phyloP scores from a whole-genome alignment of 2,113 vertebrate species.

The Kryptolebias marmoratus region DNA sequence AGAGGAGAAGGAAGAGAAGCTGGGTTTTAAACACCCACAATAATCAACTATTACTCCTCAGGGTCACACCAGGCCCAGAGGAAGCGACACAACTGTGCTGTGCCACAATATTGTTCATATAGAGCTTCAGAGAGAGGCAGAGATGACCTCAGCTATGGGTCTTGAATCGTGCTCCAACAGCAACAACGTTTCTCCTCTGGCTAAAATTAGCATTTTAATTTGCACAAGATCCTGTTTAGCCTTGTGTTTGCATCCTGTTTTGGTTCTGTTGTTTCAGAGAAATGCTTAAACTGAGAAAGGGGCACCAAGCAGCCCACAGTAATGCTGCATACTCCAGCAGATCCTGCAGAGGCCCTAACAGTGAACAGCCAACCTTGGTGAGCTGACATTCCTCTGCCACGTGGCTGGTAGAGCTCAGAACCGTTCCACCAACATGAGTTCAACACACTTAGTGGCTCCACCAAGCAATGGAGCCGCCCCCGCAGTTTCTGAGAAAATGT shows the following conservation, averaged over 20 bases:
- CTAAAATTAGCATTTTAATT: constrained; percentile 58
- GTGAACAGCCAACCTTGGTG: constrained; percentile 54
- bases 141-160: neutral
- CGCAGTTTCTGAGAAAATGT: constrained; percentile 16
- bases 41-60: constrained; percentile 16
- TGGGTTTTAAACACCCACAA: constrained; percentile 13
- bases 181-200: constrained; percentile 7
- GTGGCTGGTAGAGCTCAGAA: constrained; percentile 50
- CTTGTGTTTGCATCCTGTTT: constrained; percentile 56
- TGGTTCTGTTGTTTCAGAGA: constrained; percentile 21
- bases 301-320: neutral
- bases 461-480: constrained; percentile 28
- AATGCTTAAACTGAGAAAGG: neutral
- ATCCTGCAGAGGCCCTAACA: constrained; percentile 43
- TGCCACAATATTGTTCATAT: neutral
- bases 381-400: constrained; percentile 72
- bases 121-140: neutral
- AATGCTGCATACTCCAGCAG: constrained; percentile 22
- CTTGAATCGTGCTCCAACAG: constrained; percentile 20
- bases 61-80: constrained; percentile 29
- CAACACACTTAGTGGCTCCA: constrained; percentile 19
- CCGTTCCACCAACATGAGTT: constrained; percentile 65
- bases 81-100: neutral
- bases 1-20: constrained; percentile 31
- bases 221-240: constrained; percentile 56